These are phyloP conservation scores for Brassicogethes aeneus DNA, from an alignment of 2,888 invertebrate species.

Conservation along the genomic window DNA sequence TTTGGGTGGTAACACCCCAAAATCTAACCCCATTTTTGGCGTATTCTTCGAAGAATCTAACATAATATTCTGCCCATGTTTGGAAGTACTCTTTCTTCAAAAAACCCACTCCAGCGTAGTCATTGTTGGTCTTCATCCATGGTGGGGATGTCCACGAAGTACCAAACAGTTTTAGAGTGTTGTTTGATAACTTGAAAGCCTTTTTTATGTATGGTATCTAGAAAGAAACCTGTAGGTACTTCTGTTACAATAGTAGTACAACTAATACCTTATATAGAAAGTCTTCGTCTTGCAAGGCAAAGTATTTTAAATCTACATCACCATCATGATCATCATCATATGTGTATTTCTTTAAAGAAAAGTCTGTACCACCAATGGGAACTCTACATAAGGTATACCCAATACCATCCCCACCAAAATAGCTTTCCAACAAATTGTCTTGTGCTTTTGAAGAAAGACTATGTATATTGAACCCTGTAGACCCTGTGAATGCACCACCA, in stretches of 20 bases:
- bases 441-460: conserved; percentile 2
- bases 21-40: conserved; percentile 52
- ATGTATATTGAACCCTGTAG: conserved; percentile 6
- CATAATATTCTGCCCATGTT: conserved; percentile 70
- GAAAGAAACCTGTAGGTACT: too few species aligned
- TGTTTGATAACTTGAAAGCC: conserved; percentile 6
- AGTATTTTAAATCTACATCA: conserved; percentile 48
- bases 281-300: conserved; percentile 59
- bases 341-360: conserved; percentile 71
- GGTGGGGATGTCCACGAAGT: conserved; percentile 44
- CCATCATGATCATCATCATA: conserved; percentile 60
- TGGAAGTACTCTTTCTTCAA: conserved; percentile 50
- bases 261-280: conserved; percentile 48
- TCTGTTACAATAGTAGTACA: too few species aligned
- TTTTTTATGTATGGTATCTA: conserved; percentile 10
- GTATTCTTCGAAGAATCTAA: conserved; percentile 73
- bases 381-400: conserved; percentile 67
- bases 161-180: conserved; percentile 24
- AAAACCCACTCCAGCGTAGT: conserved; percentile 27
- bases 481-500: conserved; percentile 12
- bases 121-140: conserved; percentile 44
- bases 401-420: conserved; percentile 10
- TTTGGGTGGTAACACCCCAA: conserved; percentile 48
- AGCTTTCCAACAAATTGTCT: conserved; percentile 5
- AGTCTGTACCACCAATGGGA: conserved; percentile 80